Base-by-base conservation (phyloP, 2,888 invertebrate genomes). In the Ethmia dodecea region DNA sequence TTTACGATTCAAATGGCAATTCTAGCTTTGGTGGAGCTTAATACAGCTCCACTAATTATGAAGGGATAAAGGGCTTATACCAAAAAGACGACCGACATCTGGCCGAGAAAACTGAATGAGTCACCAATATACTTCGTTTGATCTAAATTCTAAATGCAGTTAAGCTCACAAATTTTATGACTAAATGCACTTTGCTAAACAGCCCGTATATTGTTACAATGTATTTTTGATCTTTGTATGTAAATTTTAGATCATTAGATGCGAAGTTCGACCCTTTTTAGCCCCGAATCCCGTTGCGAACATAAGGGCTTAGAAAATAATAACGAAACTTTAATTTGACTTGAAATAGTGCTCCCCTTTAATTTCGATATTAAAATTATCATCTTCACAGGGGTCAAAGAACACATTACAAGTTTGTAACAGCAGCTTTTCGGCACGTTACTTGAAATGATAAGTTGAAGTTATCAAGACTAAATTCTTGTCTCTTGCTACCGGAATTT, bases 311-410 rank as follows among this genome's bases (percentile, higher is more conserved):
- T 57, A 52, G 55, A 60, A 43, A 71, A 73, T 72, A 79, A 78
- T 76, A 74, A 74, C 60, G 61, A 45, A 71, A 68, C 68, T 73
- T 72, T 75, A 80, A 78, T 81, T 75, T 63, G 55, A 64, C 63
- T 73, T 62, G 55, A 67, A 77, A 69, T 69, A 75, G 63, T 72
- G 57, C 75, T 69, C 77, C 76, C 80, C 67, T 64, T 59, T 63
- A 63, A 61, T 66, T 71, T 74, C 65, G 69, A 71, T 73, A 77
- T 76, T 76, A 74, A 79, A 77, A 77, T 79, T 68, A 72, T 76
- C 61, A 70, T 71, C 74, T 67, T 65, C 44, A 45, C 48, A 43
- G 70, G 71, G 81, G 78, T 80, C 81, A 81, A 79, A 79, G 65
- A 74, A 79, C 81, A 78, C 72, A 72, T 79, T 73, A 71, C 66